Evolutionary conservation across 2,113 vertebrate species (phyloP).

Genomic region (Anthoscopus minutus): DNA sequence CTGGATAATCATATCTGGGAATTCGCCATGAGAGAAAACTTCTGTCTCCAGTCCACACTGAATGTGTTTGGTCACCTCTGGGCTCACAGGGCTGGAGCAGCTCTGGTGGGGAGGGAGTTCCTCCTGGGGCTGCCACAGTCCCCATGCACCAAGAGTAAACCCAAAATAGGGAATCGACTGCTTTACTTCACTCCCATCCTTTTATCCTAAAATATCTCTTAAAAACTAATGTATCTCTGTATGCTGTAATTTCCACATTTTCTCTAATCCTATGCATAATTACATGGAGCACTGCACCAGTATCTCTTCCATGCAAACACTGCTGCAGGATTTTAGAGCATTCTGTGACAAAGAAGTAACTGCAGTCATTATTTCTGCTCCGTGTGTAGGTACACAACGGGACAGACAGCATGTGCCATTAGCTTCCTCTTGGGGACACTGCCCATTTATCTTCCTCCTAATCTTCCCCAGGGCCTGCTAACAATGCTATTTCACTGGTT

Average conservation of each 20-base stretch:
- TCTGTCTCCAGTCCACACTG: not conserved
- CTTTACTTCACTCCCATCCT: not conserved
- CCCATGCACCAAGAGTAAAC: accelerated
- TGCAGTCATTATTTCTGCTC: not conserved
- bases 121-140: not conserved
- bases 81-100: not conserved
- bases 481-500: not conserved
- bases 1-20: slow-evolving; percentile 25
- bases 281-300: not conserved
- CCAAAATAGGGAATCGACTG: not conserved
- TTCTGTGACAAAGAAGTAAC: not conserved
- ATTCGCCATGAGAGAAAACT: slow-evolving; percentile 12
- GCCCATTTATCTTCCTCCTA: slow-evolving; percentile 4
- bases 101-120: not conserved
- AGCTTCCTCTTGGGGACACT: slow-evolving; percentile 9
- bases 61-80: not conserved
- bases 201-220: not conserved
- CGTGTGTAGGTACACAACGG: not conserved
- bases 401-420: slow-evolving; percentile 2
- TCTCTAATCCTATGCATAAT: slow-evolving; percentile 17
- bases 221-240: not conserved
- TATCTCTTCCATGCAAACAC: not conserved
- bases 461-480: not conserved
- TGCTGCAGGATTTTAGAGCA: not conserved
- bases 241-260: not conserved